Evolutionary conservation across 2,888 invertebrate species (phyloP).

Genomic region (Tenodera sinensis): DNA sequence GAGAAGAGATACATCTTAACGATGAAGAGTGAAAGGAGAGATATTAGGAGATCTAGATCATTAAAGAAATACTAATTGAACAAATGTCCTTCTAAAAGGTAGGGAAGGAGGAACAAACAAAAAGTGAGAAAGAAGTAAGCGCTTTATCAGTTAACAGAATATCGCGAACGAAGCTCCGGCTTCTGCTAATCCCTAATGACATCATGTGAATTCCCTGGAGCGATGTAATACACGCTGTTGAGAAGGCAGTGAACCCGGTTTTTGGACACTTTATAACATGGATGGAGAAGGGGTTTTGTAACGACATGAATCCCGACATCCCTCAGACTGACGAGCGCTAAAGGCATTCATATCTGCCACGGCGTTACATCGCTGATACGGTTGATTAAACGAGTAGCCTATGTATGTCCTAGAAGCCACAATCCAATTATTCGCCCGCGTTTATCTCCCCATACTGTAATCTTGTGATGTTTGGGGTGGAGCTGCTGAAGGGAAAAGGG

Average conservation of each 20-base stretch:
- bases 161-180: no score
- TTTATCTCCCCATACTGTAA: constrained; percentile 22
- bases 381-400: constrained; percentile 23
- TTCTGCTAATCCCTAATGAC: no score
- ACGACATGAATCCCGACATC: background rate
- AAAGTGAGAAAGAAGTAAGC: no score
- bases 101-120: no score
- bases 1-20: no score
- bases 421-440: constrained; percentile 21
- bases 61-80: no score
- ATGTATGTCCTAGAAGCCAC: constrained; percentile 5
- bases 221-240: background rate
- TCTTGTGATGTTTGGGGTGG: constrained; percentile 8
- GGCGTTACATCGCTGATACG: constrained; percentile 4
- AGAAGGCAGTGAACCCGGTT: background rate
- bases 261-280: background rate
- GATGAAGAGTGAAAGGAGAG: no score
- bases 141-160: no score
- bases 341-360: background rate
- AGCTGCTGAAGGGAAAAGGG: background rate
- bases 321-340: background rate
- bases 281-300: background rate
- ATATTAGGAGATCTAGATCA: no score
- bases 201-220: no score
- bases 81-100: no score